These are phyloP conservation scores for Danio aesculapii DNA, from an alignment of 2,797 vertebrate genomes.

Conservation along the genomic window DNA sequence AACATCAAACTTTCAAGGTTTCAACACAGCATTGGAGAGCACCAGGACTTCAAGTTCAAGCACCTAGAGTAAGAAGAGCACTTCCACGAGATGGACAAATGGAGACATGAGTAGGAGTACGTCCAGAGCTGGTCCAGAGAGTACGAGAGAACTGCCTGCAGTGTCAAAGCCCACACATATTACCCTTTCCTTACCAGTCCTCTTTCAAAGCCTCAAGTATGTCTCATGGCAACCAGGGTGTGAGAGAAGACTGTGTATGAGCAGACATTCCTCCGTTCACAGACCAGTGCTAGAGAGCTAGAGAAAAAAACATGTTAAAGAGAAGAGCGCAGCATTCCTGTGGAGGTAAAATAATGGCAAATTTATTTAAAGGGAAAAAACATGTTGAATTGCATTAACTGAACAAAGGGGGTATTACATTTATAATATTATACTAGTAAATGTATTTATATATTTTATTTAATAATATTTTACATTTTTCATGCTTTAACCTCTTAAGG, in stretches of 20 bases:
- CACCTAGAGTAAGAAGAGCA: too few species aligned
- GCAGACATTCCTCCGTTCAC: constrained; percentile 68
- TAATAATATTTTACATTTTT: too few species aligned
- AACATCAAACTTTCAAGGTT: too few species aligned
- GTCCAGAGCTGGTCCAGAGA: neutral
- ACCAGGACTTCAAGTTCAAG: too few species aligned
- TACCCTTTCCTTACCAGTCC: constrained; percentile 73
- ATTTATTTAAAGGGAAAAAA: too few species aligned
- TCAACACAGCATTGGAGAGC: too few species aligned
- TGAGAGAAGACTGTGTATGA: constrained; percentile 73
- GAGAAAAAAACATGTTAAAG: constrained; percentile 63
- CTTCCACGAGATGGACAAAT: neutral
- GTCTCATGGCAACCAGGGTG: constrained; percentile 78
- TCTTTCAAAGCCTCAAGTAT: constrained; percentile 73
- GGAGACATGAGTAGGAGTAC: neutral
- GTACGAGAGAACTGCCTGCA: constrained; percentile 3
- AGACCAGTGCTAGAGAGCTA: constrained; percentile 40
- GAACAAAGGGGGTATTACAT: too few species aligned
- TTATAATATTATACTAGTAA: too few species aligned
- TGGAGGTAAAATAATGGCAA: too few species aligned
- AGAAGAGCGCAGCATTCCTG: neutral
- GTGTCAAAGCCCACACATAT: constrained; percentile 53
- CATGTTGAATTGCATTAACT: too few species aligned
- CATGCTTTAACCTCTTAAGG: too few species aligned
- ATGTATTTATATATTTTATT: too few species aligned